Evolutionary conservation across 2,113 vertebrate species (phyloP), one percentile per base, ranked within the genome.

Genomic region (Pseudorhombus dupliciocellatus): DNA sequence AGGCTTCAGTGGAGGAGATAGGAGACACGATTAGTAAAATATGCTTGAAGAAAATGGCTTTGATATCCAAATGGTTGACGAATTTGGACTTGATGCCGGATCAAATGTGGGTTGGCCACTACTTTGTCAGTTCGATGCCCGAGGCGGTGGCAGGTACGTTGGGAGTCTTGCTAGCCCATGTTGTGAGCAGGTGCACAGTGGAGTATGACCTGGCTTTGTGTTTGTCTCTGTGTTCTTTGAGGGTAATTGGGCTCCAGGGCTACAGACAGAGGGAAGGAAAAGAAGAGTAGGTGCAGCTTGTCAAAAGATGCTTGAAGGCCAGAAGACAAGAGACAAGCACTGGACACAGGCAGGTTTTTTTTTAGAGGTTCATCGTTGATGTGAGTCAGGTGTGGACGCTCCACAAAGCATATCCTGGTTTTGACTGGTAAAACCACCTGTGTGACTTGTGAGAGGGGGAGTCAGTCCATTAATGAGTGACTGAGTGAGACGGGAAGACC

Each of bases 161-260:
- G 72, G 66, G 86, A 90, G 87, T 86, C 75, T 79, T 66, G 52
- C 55, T 56, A 72, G 22, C 52, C 52, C 75, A 66, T 65, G 75
- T 61, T 63, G 68, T 73, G 66, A 66, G 63, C 44, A 14, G 60
- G 80, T 68, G 81, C 74, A 84, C 84, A 75, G 63, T 80, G 57
- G 69, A 89, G 85, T 80, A 46, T 87, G 82, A 81, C 84, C 68
- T 37, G 24, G 70, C 78, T 87, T 86, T 84, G 83, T 75, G 86
- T 91, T 89, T 77, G 83, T 87, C 81, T 80, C 70, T 80, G 70
- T 84, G 87, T 85, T 88, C 83, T 86, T 70, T 48, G 48, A 58
- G 73, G 75, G 84, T 92, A 92, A 92, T 91, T 91, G 90, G 88
- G 84, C 89, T 90, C 89, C 60, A 71, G 83, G 80, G 88, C 64